phyloP scores from a whole-genome alignment of 2,888 invertebrate species.

The Acleris sparsana region DNA sequence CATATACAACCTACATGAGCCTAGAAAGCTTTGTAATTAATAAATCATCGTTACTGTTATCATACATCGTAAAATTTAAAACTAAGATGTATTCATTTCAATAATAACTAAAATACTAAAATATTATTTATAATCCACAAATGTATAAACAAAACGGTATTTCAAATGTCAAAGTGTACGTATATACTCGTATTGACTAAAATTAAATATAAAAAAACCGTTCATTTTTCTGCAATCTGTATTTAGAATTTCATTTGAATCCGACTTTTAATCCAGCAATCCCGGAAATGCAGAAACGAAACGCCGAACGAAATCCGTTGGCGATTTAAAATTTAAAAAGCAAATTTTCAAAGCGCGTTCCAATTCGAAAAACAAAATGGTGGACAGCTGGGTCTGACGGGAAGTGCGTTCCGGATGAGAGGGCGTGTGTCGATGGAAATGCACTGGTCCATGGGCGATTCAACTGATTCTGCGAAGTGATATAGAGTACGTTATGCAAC shows the following conservation, averaged over 20 bases:
- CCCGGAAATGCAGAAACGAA: slow-evolving; percentile 32
- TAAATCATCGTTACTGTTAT: no score
- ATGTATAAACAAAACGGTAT: no score
- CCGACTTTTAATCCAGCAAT: slow-evolving; percentile 22
- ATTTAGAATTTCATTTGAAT: not conserved
- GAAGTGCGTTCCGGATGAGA: slow-evolving; percentile 52
- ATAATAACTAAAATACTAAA: no score
- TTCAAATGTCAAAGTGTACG: no score
- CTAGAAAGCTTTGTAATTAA: no score
- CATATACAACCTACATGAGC: no score
- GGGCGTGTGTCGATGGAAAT: slow-evolving; percentile 54
- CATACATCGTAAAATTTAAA: no score
- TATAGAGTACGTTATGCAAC: slow-evolving; percentile 18
- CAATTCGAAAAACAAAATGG: slow-evolving; percentile 45
- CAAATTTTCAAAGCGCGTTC: slow-evolving; percentile 43
- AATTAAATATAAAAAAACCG: no score
- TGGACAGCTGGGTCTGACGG: slow-evolving; percentile 51
- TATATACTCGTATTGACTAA: no score
- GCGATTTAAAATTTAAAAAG: slow-evolving; percentile 40
- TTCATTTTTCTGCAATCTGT: not conserved
- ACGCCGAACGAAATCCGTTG: slow-evolving; percentile 34
- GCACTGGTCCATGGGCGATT: slow-evolving; percentile 52
- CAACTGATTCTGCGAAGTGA: slow-evolving; percentile 30
- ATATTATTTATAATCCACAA: no score
- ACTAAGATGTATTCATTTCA: no score